These are phyloP conservation scores for Ceramica pisi DNA, from an alignment of 2,888 invertebrate species.

Conservation along the genomic window DNA sequence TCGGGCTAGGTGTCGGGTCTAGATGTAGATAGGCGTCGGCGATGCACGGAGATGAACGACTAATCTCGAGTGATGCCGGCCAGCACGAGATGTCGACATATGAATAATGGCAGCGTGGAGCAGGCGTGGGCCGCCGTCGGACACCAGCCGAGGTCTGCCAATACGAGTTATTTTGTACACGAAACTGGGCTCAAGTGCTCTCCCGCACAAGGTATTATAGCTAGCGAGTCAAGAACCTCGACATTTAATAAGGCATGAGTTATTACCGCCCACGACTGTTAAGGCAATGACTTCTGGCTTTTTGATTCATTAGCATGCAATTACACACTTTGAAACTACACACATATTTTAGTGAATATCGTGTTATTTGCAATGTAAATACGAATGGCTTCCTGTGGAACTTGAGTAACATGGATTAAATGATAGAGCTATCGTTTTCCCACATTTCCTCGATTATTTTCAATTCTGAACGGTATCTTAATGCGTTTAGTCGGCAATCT, in stretches of 20 bases:
- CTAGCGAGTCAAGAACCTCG: conserved; percentile 84
- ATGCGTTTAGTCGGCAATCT: conserved; percentile 73
- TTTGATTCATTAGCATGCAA: conserved; percentile 83
- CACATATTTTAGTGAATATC: conserved; percentile 56
- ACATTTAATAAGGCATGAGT: conserved; percentile 87
- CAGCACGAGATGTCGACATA: conserved; percentile 71
- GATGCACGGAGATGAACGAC: conserved; percentile 70
- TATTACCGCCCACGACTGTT: conserved; percentile 83
- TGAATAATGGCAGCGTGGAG: conserved; percentile 71
- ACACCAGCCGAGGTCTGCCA: conserved; percentile 58
- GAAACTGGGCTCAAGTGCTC: conserved; percentile 66
- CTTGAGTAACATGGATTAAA: conserved; percentile 31
- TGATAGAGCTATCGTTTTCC: conserved; percentile 22
- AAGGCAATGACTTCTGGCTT: conserved; percentile 84
- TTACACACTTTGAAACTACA: conserved; percentile 67
- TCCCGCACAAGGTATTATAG: conserved; percentile 68
- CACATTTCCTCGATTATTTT: conserved; percentile 62
- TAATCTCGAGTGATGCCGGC: conserved; percentile 70
- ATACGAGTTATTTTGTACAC: conserved; percentile 71
- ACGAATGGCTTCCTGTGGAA: conserved; percentile 51
- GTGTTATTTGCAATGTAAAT: conserved; percentile 61
- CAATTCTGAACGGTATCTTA: conserved; percentile 56
- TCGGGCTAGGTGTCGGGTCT: conserved; percentile 75
- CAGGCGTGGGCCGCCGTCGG: conserved; percentile 67
- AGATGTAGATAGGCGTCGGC: conserved; percentile 71